Percentiles rank a stretch among this genome's conserved stretches.
phyloP scores from a whole-genome alignment of 2,113 vertebrate species.

The Oncorhynchus gorbuscha region DNA sequence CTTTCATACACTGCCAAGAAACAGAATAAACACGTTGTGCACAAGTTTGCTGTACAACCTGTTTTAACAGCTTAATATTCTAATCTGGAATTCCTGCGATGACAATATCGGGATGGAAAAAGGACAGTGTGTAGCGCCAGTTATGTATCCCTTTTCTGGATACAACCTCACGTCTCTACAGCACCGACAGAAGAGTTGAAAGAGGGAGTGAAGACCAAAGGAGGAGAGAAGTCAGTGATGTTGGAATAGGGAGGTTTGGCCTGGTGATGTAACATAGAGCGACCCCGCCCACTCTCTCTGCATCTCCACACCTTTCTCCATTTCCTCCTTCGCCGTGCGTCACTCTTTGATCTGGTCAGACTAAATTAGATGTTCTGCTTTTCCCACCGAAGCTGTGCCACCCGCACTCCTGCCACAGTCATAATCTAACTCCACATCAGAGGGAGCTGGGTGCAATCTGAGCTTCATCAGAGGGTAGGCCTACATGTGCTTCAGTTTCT shows the following conservation, averaged over 20 bases:
- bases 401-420: constrained; percentile 51
- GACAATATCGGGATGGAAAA: constrained; percentile 21
- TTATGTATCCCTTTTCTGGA: background rate
- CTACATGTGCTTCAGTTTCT: constrained; percentile 7
- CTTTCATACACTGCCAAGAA: constrained; percentile 31
- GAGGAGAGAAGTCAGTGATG: constrained; percentile 17
- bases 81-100: constrained; percentile 8
- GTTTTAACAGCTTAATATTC: constrained; percentile 23
- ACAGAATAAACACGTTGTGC: constrained; percentile 29
- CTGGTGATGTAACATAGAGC: constrained; percentile 3
- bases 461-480: background rate
- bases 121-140: background rate
- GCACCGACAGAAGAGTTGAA: background rate
- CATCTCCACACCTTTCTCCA: constrained; percentile 44
- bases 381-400: constrained; percentile 54
- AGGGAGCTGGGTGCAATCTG: constrained; percentile 23
- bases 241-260: constrained; percentile 2
- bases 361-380: constrained; percentile 46
- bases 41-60: constrained; percentile 39
- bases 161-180: background rate
- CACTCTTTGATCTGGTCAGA: constrained; percentile 53
- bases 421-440: constrained; percentile 39
- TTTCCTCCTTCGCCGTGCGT: constrained; percentile 9
- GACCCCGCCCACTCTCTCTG: constrained; percentile 17
- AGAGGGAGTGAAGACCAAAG: background rate